These are phyloP conservation scores for Papilio aristodemus DNA, from an alignment of 1,140 invertebrate genomes.

Conservation along the genomic window DNA sequence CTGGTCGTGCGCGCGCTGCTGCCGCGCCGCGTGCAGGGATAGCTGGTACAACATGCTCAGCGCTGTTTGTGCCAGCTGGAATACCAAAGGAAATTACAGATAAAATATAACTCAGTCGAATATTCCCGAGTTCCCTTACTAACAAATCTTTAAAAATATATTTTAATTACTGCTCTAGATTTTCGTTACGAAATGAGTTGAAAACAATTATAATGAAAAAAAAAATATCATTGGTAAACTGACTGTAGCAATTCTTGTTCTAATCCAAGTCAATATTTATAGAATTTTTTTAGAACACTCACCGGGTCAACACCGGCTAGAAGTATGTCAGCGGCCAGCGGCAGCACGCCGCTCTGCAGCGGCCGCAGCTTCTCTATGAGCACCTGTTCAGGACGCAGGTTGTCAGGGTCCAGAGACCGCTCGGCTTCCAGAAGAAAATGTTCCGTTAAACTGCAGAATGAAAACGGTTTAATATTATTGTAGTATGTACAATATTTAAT, in stretches of 20 bases:
- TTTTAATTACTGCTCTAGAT: background rate
- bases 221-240: too few relatives aligned
- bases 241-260: too few relatives aligned
- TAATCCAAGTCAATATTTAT: too few relatives aligned
- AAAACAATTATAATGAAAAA: too few relatives aligned
- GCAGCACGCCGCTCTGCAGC: conserved; percentile 55
- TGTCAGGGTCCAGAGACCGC: conserved; percentile 43
- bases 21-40: conserved; percentile 65
- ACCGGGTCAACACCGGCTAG: conserved; percentile 71
- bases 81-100: background rate
- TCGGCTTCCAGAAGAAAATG: conserved; percentile 57
- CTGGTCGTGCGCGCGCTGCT: conserved; percentile 69
- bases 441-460: conserved; percentile 59
- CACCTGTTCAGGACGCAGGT: conserved; percentile 54
- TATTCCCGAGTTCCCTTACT: too few relatives aligned
- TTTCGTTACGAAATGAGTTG: too few relatives aligned
- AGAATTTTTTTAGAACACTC: conserved; percentile 41
- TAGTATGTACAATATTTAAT: too few relatives aligned
- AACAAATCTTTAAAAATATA: background rate
- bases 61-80: conserved; percentile 66
- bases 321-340: conserved; percentile 59
- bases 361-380: conserved; percentile 59
- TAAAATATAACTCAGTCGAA: too few relatives aligned
- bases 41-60: conserved; percentile 70
- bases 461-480: too few relatives aligned